Conservation (phyloP, 2,888 invertebrate species). For the Chirona hameri region DNA sequence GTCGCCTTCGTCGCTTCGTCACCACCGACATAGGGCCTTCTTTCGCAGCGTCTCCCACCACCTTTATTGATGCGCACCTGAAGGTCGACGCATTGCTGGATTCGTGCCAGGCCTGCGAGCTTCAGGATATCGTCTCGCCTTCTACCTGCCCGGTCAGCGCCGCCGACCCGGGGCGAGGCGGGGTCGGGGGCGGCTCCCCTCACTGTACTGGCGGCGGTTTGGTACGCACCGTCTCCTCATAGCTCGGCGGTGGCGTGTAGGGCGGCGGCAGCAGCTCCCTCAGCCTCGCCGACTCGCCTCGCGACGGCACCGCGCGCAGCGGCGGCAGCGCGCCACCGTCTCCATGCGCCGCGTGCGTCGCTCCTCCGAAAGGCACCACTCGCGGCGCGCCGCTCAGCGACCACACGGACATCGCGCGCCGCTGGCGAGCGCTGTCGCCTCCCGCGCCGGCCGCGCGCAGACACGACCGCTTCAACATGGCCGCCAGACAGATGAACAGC, state of each 20-base stretch:
- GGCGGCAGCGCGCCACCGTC: background rate
- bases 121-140: too few relatives aligned
- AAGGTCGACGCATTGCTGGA: too few relatives aligned
- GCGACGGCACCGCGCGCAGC: background rate
- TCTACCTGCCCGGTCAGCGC: background rate
- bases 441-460: background rate
- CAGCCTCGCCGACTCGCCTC: background rate
- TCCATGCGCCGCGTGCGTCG: background rate
- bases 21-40: too few relatives aligned
- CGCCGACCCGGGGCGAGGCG: background rate
- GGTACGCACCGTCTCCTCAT: background rate
- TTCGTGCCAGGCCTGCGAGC: too few relatives aligned
- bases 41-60: too few relatives aligned
- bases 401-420: background rate
- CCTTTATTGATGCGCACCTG: too few relatives aligned
- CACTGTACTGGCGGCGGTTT: constrained; percentile 9
- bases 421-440: background rate
- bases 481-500: constrained; percentile 24
- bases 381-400: background rate
- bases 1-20: too few relatives aligned
- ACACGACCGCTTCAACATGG: background rate
- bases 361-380: background rate
- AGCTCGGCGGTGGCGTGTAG: constrained; percentile 24
- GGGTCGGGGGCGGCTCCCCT: background rate
- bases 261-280: constrained; percentile 22